Conservation (phyloP, 2,797 vertebrate species). For the Tarsius wallacei region DNA sequence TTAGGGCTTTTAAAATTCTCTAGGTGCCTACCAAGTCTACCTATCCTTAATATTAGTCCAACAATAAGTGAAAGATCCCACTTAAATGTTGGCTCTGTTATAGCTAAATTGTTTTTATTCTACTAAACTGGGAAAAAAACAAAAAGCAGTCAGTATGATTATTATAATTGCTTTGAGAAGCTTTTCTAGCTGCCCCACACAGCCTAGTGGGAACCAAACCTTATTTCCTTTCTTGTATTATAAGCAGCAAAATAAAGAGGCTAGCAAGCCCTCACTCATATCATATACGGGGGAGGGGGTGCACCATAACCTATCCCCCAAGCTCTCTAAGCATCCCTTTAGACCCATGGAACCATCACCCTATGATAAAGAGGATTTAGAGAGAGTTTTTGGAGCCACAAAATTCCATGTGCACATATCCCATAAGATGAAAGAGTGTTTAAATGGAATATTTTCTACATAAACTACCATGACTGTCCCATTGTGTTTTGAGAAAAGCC, state of each 20-base stretch:
- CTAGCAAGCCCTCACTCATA: neutral
- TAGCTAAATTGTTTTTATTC: constrained; percentile 33
- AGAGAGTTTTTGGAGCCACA: neutral
- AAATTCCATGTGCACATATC: neutral
- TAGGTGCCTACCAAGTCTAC: neutral
- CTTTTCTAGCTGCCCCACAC: neutral
- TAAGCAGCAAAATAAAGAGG: neutral
- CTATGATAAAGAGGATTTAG: neutral
- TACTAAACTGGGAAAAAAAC: neutral
- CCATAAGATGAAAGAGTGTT: neutral
- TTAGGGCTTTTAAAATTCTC: neutral
- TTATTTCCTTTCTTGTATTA: neutral
- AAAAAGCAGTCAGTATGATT: neutral
- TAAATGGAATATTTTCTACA: neutral
- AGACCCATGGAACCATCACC: neutral
- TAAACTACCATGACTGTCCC: neutral
- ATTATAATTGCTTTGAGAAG: constrained; percentile 26
- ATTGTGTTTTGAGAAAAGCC: constrained; percentile 16
- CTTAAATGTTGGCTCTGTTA: neutral
- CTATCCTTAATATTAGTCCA: neutral
- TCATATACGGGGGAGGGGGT: neutral
- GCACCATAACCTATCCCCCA: neutral
- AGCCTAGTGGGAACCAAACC: neutral
- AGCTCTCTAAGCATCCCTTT: neutral
- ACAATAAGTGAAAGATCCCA: neutral